These are phyloP conservation scores for Plutella xylostella DNA, from an alignment of 2,888 invertebrate genomes.

Conservation along the genomic window DNA sequence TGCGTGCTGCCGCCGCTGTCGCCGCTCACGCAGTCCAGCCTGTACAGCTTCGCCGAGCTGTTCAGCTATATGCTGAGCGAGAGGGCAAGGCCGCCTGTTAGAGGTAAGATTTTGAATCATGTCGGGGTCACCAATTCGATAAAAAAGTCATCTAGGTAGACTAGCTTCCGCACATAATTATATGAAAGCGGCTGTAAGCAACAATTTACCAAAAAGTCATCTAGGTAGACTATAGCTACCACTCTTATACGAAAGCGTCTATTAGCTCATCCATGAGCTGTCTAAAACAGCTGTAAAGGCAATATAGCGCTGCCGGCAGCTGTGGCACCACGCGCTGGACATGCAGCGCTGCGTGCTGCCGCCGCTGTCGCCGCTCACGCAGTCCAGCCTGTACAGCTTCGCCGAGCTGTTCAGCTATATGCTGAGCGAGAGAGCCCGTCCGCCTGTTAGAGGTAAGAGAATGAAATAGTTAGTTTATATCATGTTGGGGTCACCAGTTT, in stretches of 20 bases:
- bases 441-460: constrained; percentile 66
- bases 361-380: constrained; percentile 94
- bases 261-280: background rate
- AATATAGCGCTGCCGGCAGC: constrained; percentile 85
- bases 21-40: constrained; percentile 94
- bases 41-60: constrained; percentile 94
- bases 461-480: too few species aligned
- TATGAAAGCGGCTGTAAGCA: too few species aligned
- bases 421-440: constrained; percentile 87
- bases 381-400: constrained; percentile 93
- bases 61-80: constrained; percentile 96
- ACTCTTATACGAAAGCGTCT: too few species aligned
- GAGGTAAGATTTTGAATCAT: constrained; percentile 42
- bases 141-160: too few species aligned
- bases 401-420: constrained; percentile 95
- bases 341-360: constrained; percentile 96
- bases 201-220: too few species aligned
- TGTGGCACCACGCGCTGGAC: constrained; percentile 97
- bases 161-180: background rate
- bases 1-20: constrained; percentile 92
- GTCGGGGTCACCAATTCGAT: too few species aligned
- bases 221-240: too few species aligned
- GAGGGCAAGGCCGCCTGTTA: constrained; percentile 75
- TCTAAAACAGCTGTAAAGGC: too few species aligned
- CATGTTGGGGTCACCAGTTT: too few species aligned